Evolutionary conservation across 92 coral and sea anemone genomes (phyloP), one percentile per base, ranked within the genome.

Genomic region (Desmophyllum pertusum): DNA sequence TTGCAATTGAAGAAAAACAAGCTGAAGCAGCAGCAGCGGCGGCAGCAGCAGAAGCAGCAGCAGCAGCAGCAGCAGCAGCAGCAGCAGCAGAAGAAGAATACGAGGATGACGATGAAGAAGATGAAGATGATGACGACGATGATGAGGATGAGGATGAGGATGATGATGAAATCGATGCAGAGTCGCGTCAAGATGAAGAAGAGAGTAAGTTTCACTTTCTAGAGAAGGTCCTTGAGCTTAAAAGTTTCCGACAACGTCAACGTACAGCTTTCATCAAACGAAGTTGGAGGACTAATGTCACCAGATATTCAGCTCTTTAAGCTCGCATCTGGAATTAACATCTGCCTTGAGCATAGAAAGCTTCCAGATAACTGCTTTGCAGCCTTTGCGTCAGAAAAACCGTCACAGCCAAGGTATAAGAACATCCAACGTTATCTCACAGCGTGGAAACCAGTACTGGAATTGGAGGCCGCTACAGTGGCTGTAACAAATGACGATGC

Each of bases 311-410:
- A 91, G 59, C 86, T 87, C 45, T 87, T 87, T 27, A 67, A 75
- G 5, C 80, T 91, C n/a, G 57, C 94, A 25, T 76, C 90, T 8
- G 69, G 82, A 51, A 61, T 91, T 10, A 75, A 84, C 51, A 63
- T 81, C 40, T 91, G 94, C 52, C 39, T 91, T 35, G 94, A 91
- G 67, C 94, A 91, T 39, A 90, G 91, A 36, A 88, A 70, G 64
- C 69, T 38, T 51, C 83, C 91, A 30, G 82, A 70, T 15, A 59
- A 19, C 6, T 91, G 91, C 84, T 91, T 91, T 78, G 88, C 84
- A 42, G 75, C 46, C 52, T 33, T 70, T 33, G 70, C 87, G 52
- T 15, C 81, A 23, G 40, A 64, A 23, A 42, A 77, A 21, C 83
- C 91, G 3, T 82, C 89, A 0, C 50, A 80, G 46, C 69, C 37